Conservation (phyloP, 2,888 invertebrate genomes). For the Pseudeuparius sepicola region DNA sequence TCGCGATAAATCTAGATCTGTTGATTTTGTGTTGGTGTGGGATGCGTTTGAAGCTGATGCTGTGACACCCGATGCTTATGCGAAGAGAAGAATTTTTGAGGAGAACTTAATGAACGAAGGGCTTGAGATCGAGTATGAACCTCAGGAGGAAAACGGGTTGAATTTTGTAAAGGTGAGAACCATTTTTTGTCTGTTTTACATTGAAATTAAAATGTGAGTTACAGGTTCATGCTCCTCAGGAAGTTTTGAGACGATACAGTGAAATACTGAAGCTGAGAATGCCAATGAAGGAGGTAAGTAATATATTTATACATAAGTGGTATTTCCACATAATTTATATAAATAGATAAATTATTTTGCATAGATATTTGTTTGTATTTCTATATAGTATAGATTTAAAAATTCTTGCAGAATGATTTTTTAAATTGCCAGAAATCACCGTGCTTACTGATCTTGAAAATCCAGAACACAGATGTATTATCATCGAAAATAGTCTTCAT, state of each 20-base stretch:
- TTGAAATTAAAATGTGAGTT: neutral
- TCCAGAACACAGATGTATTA: no score
- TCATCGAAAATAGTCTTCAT: no score
- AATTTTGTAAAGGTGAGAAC: slow-evolving; percentile 62
- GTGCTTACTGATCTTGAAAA: no score
- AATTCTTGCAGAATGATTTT: no score
- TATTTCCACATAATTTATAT: no score
- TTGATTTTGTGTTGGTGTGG: slow-evolving; percentile 75
- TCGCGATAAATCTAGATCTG: slow-evolving; percentile 57
- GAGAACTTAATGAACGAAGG: slow-evolving; percentile 63
- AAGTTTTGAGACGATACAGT: slow-evolving; percentile 75
- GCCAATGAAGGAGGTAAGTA: slow-evolving; percentile 79
- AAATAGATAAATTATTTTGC: no score
- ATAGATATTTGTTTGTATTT: no score
- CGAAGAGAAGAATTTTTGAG: slow-evolving; percentile 56
- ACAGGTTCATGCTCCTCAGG: slow-evolving; percentile 75
- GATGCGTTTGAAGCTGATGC: slow-evolving; percentile 49
- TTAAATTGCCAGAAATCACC: no score
- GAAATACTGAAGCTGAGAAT: slow-evolving; percentile 86
- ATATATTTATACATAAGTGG: neutral
- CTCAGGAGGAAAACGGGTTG: slow-evolving; percentile 54
- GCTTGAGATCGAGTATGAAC: slow-evolving; percentile 60
- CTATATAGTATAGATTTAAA: no score
- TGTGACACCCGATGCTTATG: slow-evolving; percentile 34
- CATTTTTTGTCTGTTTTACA: slow-evolving; percentile 30